Evolutionary conservation across 2,797 vertebrate species (phyloP).

Genomic region (Valencia hispanica): DNA sequence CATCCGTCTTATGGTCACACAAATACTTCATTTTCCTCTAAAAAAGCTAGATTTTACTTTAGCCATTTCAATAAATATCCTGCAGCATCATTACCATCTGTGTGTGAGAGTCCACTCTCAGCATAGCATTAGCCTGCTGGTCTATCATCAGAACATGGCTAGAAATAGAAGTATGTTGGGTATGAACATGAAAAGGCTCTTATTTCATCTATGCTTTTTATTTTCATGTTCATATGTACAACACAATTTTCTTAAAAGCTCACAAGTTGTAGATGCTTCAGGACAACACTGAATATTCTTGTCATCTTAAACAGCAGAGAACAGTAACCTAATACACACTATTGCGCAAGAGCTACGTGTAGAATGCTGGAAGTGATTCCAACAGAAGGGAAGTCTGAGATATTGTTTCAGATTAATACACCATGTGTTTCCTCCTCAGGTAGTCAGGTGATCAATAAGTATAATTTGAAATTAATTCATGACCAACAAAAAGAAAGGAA

Average conservation of each 20-base stretch:
- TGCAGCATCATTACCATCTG: neutral
- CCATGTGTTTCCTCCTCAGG: neutral
- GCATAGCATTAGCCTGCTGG: neutral
- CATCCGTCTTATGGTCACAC: neutral
- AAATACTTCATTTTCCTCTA: neutral
- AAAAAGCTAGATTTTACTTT: neutral
- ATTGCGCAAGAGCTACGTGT: neutral
- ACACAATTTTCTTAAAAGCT: neutral
- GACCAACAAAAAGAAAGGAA: neutral
- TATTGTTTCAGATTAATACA: neutral
- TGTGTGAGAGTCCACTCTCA: neutral
- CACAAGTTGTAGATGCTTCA: neutral
- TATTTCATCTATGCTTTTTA: neutral
- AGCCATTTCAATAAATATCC: neutral
- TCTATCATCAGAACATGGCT: neutral
- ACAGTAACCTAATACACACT: neutral
- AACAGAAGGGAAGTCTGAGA: neutral
- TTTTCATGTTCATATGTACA: neutral
- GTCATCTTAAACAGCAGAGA: neutral
- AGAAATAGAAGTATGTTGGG: neutral
- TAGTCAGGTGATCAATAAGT: neutral
- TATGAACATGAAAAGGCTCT: neutral
- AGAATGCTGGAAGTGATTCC: neutral
- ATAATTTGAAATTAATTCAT: neutral
- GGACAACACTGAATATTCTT: neutral